These are phyloP conservation scores for Paradisaea rubra DNA, from an alignment of 2,113 vertebrate species.

Conservation along the genomic window DNA sequence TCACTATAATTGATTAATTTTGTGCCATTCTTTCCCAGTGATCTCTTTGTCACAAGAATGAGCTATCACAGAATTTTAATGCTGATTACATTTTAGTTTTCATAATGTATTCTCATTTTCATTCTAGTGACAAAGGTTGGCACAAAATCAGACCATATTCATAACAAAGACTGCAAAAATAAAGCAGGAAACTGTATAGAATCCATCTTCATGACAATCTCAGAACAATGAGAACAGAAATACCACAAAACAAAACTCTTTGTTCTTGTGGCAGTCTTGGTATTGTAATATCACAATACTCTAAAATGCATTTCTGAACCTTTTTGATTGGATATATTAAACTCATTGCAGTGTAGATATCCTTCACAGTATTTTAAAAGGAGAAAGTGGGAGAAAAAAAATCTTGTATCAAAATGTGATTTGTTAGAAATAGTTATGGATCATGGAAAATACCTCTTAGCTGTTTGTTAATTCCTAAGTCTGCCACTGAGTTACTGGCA, in stretches of 20 bases:
- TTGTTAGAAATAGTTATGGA: not conserved
- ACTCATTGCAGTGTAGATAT: not conserved
- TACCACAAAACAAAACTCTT: constrained; percentile 52
- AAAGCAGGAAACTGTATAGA: constrained; percentile 45
- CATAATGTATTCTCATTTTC: constrained; percentile 49
- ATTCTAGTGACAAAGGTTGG: constrained; percentile 61
- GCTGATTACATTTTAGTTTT: constrained; percentile 56
- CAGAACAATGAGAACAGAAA: constrained; percentile 54
- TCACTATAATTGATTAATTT: constrained; percentile 67
- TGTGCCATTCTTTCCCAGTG: constrained; percentile 50
- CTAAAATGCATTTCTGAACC: constrained; percentile 23
- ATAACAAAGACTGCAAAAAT: constrained; percentile 57
- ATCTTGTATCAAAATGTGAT: not conserved
- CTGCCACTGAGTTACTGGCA: not conserved
- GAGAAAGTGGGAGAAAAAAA: not conserved
- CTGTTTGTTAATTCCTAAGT: not conserved
- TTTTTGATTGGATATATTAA: not conserved
- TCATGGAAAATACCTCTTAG: not conserved
- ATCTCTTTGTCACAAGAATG: constrained; percentile 60
- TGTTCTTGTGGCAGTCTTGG: constrained; percentile 8
- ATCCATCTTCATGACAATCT: constrained; percentile 61
- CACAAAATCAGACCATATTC: constrained; percentile 62
- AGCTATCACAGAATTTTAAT: constrained; percentile 61
- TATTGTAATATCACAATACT: constrained; percentile 35
- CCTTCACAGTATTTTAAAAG: constrained; percentile 15